Evolutionary conservation across 2,888 invertebrate species (phyloP), one percentile per base, ranked within the genome.

Genomic region (Epinotia bilunana): DNA sequence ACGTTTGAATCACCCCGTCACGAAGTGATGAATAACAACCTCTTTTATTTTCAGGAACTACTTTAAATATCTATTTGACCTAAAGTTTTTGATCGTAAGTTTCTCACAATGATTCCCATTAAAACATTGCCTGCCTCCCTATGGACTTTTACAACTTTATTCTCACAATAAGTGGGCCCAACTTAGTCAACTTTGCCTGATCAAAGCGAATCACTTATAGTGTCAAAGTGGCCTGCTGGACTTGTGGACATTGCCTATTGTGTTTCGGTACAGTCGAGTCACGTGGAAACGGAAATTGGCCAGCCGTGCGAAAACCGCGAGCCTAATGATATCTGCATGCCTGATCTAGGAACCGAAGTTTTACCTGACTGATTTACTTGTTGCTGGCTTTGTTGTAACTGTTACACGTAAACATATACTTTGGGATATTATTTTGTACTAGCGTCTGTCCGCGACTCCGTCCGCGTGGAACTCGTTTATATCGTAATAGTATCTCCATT

Each of bases 151-250:
- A 12, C 46, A 23, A 69, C 57, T 63, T 71, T 49, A 61, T 61
- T 33, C 53, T 49, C 33, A 2, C 5, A 20, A 16, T 12, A 53
- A 63, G 64, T 72, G 58, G 16, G 46, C 39, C 23, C 46, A 13
- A 2, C 53, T 53, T 53, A 16, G 53, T n/a, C 16, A 39, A 39
- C 39, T 67, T 58, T 1, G 46, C 28, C 18, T 28, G 64, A 72
- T 72, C 72, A 72, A 72, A 64, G 72, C 46, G 57, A 72, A 68
- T 58, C 72, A 64, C 72, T 64, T 71, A 53, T 55, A 55, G 28
- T 55, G 67, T 61, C 67, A 73, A 62, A 68, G 61, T 73, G 43
- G 55, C 55, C 61, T 53, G 63, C 71, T 63, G 53, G 62, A 64
- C 64, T 72, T 68, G 61, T 67, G 67, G 16, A 61, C 67, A 55